Evolutionary conservation across 2,797 vertebrate genomes (phyloP).

Genomic region (Emydoidea blandingii): DNA sequence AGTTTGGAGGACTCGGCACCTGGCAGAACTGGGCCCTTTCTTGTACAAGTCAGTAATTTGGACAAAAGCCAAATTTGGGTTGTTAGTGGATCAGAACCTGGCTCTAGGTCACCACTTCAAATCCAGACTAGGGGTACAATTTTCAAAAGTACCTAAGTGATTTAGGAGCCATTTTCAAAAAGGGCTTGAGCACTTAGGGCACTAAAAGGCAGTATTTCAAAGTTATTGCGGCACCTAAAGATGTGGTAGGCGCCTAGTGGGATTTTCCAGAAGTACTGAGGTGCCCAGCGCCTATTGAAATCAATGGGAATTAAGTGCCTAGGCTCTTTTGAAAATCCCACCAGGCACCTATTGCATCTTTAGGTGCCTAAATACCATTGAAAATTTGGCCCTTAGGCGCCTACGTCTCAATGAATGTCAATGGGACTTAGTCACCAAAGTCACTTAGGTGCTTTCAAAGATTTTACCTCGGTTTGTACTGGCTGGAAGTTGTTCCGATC

Average conservation of each 20-base stretch:
- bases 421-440: not conserved
- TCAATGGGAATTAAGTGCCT: not conserved
- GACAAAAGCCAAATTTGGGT: not conserved
- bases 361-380: not conserved
- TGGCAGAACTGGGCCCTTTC: not conserved
- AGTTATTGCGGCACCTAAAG: too few relatives aligned
- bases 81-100: not conserved
- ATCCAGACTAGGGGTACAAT: not conserved
- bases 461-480: not conserved
- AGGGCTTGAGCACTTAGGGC: too few relatives aligned
- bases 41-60: not conserved
- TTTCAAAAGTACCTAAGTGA: not conserved
- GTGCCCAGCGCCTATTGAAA: not conserved
- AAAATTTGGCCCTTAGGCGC: not conserved
- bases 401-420: not conserved
- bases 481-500: not conserved
- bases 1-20: not conserved
- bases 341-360: not conserved
- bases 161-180: too few relatives aligned
- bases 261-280: too few relatives aligned
- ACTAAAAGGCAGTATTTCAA: too few relatives aligned
- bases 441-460: not conserved
- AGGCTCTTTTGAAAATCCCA: not conserved
- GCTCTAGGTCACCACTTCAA: not conserved
- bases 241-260: not conserved